Conservation (phyloP, 2,888 invertebrate genomes). For the Parochlus steinenii region DNA sequence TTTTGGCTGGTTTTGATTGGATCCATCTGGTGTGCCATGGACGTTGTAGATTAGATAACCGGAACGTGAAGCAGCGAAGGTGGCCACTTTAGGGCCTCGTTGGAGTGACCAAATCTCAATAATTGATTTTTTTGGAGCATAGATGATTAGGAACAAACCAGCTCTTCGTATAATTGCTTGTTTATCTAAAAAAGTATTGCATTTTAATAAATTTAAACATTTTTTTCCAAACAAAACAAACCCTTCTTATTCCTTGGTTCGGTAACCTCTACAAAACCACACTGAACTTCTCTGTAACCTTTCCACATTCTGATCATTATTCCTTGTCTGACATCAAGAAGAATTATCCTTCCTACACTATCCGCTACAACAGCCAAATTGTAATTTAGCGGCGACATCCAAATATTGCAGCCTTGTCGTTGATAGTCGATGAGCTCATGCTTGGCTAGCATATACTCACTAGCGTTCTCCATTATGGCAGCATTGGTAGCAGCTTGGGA, state of each 20-base stretch:
- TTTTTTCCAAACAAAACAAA: not conserved
- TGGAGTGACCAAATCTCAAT: conserved; percentile 88
- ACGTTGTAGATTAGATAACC: conserved; percentile 65
- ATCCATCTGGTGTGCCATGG: conserved; percentile 43
- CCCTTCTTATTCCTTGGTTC: conserved; percentile 31
- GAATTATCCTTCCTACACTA: conserved; percentile 68
- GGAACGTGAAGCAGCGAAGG: conserved; percentile 76
- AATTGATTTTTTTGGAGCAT: conserved; percentile 80
- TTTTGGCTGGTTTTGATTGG: conserved; percentile 19
- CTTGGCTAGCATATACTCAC: conserved; percentile 56
- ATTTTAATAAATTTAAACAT: conserved; percentile 5
- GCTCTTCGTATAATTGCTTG: conserved; percentile 31
- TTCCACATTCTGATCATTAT: conserved; percentile 78
- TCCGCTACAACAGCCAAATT: conserved; percentile 70
- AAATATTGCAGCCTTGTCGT: conserved; percentile 56
- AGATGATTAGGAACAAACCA: conserved; percentile 76
- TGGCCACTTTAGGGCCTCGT: conserved; percentile 76
- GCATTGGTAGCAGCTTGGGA: conserved; percentile 25
- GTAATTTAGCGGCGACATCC: conserved; percentile 55
- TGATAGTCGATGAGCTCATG: conserved; percentile 67
- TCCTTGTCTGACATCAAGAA: conserved; percentile 69
- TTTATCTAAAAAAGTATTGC: conserved; percentile 1
- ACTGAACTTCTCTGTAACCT: conserved; percentile 91
- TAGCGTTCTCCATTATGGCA: conserved; percentile 33
- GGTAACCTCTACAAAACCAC: conserved; percentile 76